Percentiles rank a stretch among this genome's conserved stretches.
Conservation (phyloP, 2,113 vertebrate species). For the Sinocyclocheilus grahami region DNA sequence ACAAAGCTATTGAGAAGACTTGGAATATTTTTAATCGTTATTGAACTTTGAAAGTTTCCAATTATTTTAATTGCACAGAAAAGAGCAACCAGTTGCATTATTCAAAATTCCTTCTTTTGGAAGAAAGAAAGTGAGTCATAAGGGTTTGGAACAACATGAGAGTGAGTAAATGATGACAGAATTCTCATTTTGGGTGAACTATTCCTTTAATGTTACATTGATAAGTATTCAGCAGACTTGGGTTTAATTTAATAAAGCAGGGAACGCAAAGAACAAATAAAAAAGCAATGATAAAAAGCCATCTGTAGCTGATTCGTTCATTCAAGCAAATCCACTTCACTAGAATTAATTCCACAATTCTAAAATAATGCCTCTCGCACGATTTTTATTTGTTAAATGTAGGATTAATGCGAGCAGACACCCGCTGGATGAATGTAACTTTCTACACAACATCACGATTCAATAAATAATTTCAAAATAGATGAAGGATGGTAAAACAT, state of each 20-base stretch:
- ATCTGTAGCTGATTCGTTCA: background rate
- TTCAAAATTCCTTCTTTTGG: background rate
- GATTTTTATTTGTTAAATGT: constrained; percentile 5
- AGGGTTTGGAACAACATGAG: background rate
- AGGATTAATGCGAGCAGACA: background rate
- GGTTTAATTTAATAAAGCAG: background rate
- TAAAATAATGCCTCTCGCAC: background rate
- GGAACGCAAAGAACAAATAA: background rate
- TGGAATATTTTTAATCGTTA: background rate
- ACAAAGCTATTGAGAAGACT: background rate
- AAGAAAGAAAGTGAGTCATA: background rate
- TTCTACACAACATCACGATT: background rate
- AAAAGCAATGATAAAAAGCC: background rate
- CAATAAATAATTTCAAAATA: background rate
- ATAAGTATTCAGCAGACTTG: background rate
- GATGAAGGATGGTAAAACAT: too few species aligned
- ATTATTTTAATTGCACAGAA: background rate
- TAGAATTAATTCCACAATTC: constrained; percentile 5
- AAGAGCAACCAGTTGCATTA: background rate
- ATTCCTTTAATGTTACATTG: background rate
- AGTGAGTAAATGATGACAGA: background rate
- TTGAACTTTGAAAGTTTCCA: background rate
- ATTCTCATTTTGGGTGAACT: too few species aligned
- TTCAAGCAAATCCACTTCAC: background rate
- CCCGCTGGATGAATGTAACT: background rate